Evolutionary conservation across 2,113 vertebrate genomes (phyloP).

Genomic region (Neopipo cinnamomea): DNA sequence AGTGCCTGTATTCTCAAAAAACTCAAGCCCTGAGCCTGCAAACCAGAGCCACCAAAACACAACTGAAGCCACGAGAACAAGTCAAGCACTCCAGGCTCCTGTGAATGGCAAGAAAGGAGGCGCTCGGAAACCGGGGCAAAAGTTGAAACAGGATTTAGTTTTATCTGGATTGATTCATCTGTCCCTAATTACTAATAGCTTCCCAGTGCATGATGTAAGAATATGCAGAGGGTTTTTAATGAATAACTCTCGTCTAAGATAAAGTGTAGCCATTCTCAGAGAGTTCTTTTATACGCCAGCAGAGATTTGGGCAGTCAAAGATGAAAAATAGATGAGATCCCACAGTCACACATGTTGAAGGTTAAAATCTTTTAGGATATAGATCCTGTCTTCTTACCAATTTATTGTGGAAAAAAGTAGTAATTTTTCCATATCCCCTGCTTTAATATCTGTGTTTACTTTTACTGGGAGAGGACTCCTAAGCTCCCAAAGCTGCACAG

Average conservation of each 20-base stretch:
- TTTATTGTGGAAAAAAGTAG: background rate
- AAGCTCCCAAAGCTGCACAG: background rate
- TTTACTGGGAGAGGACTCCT: background rate
- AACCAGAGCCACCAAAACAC: background rate
- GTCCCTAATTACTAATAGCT: slow-evolving; percentile 47
- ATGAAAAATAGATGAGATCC: slow-evolving; percentile 35
- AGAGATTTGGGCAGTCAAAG: slow-evolving; percentile 7
- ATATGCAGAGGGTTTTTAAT: background rate
- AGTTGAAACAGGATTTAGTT: slow-evolving; percentile 44
- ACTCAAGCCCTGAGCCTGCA: background rate
- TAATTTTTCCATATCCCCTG: background rate
- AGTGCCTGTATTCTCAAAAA: background rate
- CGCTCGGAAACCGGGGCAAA: slow-evolving; percentile 32
- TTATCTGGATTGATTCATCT: slow-evolving; percentile 42
- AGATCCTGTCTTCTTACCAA: background rate
- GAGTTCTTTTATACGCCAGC: background rate
- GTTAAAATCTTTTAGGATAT: background rate
- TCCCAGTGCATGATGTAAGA: slow-evolving; percentile 38
- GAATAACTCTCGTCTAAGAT: background rate
- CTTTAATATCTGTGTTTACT: background rate
- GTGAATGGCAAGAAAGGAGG: background rate
- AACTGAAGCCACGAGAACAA: background rate
- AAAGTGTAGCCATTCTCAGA: background rate
- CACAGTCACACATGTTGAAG: background rate
- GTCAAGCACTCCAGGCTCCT: background rate